These are phyloP conservation scores for Ceuthmochares aereus DNA, from an alignment of 2,113 vertebrate species.

Conservation along the genomic window DNA sequence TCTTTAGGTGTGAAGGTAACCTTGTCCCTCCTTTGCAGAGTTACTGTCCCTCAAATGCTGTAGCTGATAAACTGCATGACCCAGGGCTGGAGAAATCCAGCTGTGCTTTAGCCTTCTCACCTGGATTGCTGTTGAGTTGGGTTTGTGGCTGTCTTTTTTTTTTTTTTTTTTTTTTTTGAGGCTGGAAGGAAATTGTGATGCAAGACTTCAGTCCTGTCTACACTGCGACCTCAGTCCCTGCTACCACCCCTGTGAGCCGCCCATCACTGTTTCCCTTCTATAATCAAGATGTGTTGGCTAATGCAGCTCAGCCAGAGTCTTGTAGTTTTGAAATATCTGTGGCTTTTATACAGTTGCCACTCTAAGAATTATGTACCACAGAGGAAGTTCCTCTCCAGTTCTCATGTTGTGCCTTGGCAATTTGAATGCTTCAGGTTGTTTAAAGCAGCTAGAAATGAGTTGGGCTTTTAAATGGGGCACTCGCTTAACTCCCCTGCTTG, in stretches of 20 bases:
- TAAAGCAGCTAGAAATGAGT: neutral
- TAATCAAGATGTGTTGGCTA: neutral
- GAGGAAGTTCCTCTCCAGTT: neutral
- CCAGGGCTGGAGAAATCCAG: neutral
- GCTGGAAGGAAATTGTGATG: neutral
- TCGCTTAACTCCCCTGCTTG: neutral
- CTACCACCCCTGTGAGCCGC: neutral
- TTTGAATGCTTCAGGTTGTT: neutral
- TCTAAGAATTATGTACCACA: neutral
- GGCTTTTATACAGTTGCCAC: neutral
- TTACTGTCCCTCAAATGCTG: neutral
- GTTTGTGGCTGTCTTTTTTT: neutral
- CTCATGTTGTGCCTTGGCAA: neutral
- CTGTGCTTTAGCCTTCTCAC: neutral
- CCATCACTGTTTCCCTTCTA: fast-evolving
- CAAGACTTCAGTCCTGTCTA: neutral
- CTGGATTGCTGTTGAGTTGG: neutral
- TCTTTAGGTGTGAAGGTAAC: fast-evolving
- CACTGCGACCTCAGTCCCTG: neutral
- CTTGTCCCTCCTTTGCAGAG: fast-evolving
- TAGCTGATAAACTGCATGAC: neutral
- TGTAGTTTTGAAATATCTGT: neutral
- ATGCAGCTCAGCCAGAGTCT: neutral
- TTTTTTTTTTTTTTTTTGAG: neutral
- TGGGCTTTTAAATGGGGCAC: neutral